Conservation (phyloP, 2,113 vertebrate species). For the Boleophthalmus pectinirostris region DNA sequence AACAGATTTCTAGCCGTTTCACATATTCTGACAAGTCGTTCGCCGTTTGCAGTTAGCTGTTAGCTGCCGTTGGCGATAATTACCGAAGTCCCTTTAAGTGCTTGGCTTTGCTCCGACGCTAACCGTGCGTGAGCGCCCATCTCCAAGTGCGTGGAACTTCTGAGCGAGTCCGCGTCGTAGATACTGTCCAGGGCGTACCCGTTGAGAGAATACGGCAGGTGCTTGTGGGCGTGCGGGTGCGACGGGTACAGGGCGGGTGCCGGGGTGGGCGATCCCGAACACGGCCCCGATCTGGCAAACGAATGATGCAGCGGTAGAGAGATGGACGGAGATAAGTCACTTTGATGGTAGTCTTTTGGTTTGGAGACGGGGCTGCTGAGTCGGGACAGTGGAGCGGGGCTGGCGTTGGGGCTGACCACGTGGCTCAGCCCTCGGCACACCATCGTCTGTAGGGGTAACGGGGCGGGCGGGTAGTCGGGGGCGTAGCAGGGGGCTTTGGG, state of each 20-base stretch:
- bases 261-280: conserved; percentile 82
- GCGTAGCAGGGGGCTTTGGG: conserved; percentile 84
- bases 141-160: conserved; percentile 87
- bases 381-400: conserved; percentile 85
- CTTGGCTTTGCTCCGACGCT: conserved; percentile 86
- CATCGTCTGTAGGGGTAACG: conserved; percentile 77
- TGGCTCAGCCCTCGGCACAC: conserved; percentile 77
- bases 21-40: not conserved
- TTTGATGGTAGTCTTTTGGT: conserved; percentile 90
- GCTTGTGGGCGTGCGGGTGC: conserved; percentile 79
- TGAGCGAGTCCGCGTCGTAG: conserved; percentile 89
- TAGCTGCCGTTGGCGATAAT: conserved; percentile 98
- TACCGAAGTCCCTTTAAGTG: conserved; percentile 95
- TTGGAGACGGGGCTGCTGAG: conserved; percentile 89
- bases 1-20: too few relatives aligned
- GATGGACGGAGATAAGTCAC: conserved; percentile 80
- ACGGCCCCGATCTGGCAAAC: conserved; percentile 78
- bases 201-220: conserved; percentile 89
- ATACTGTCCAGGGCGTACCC: conserved; percentile 94
- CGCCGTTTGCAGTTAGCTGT: conserved; percentile 51
- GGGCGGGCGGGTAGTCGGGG: conserved; percentile 80
- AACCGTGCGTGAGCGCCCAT: conserved; percentile 90
- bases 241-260: conserved; percentile 78
- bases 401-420: conserved; percentile 84
- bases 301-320: conserved; percentile 77